Evolutionary conservation across 2,888 invertebrate genomes (phyloP).

Genomic region (Diaphora mendica): DNA sequence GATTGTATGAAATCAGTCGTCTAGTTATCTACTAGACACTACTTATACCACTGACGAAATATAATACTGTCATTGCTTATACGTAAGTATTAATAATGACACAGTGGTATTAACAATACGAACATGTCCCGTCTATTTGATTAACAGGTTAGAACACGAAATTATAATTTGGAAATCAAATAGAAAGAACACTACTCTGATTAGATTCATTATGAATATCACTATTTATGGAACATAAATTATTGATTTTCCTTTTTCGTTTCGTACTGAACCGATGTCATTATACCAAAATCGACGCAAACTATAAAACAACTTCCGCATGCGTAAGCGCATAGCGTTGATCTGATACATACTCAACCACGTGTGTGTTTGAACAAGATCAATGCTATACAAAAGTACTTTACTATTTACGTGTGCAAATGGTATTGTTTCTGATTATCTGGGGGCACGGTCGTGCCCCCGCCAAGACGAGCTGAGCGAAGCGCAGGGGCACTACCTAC

Average conservation of each 20-base stretch:
- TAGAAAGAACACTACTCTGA: neutral
- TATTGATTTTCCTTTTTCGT: neutral
- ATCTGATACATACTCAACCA: constrained; percentile 31
- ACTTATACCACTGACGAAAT: too few species aligned
- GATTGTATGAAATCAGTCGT: neutral
- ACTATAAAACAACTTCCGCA: constrained; percentile 32
- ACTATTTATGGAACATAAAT: neutral
- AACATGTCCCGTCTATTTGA: neutral
- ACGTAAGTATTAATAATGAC: too few species aligned
- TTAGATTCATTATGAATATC: neutral
- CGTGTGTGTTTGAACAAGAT: constrained; percentile 2
- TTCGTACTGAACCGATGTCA: constrained; percentile 9
- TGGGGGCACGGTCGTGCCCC: too few species aligned
- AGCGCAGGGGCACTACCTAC: too few species aligned
- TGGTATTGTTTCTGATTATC: constrained; percentile 5
- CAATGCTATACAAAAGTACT: too few species aligned
- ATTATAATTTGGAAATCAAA: neutral
- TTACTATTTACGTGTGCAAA: constrained; percentile 12
- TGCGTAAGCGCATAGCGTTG: constrained; percentile 22
- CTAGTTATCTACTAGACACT: neutral
- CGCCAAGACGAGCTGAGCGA: too few species aligned
- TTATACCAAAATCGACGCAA: constrained; percentile 9
- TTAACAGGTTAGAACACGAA: neutral
- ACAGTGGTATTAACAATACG: too few species aligned
- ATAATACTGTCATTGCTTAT: too few species aligned